Evolutionary conservation across 35 echinoderm and acorn worm species (phyloP).

Genomic region (Hemicentrotus pulcherrimus): DNA sequence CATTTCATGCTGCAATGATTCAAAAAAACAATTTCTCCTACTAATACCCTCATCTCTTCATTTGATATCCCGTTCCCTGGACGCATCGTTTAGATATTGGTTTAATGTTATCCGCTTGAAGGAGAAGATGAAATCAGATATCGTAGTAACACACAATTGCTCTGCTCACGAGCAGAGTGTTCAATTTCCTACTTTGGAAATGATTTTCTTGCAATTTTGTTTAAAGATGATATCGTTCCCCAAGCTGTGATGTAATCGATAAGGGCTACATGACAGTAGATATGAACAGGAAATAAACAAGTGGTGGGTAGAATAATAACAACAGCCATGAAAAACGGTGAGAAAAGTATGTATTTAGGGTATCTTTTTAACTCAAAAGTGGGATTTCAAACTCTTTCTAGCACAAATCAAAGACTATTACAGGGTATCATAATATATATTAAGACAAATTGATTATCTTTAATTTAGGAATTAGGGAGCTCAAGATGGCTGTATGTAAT

Average conservation of each 20-base stretch:
- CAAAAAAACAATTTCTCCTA: not conserved
- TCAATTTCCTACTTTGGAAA: not conserved
- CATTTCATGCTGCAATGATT: not conserved
- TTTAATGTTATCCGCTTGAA: not conserved
- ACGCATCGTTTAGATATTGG: not conserved
- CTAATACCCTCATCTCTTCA: not conserved
- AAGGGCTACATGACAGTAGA: not conserved
- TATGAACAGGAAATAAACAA: not conserved
- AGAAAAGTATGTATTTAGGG: no score
- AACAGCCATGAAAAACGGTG: no score
- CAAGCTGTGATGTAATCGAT: not conserved
- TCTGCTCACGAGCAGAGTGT: not conserved
- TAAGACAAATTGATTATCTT: no score
- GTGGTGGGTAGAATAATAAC: no score
- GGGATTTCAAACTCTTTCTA: no score
- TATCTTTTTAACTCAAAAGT: no score
- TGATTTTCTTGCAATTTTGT: not conserved
- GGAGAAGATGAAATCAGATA: not conserved
- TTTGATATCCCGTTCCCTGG: not conserved
- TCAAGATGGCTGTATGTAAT: no score
- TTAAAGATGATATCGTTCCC: not conserved
- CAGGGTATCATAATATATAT: no score
- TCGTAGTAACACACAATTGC: not conserved
- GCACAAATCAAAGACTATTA: no score
- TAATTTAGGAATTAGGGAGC: no score